Conservation (phyloP, 2,797 vertebrate genomes). For the Enteromius argenteus region DNA sequence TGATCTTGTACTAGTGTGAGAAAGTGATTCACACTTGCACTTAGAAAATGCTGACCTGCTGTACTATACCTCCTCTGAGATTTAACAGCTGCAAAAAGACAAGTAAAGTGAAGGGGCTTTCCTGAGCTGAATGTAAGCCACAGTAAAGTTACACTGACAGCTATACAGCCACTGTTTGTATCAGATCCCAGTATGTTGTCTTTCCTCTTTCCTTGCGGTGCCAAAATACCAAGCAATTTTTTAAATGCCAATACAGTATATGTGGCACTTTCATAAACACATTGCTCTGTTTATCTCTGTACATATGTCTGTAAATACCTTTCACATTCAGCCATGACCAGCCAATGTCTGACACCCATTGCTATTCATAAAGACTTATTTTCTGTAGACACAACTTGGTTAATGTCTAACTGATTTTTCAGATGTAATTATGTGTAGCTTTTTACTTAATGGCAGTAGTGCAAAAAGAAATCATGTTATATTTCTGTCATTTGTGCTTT, state of each 20-base stretch:
- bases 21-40: constrained; percentile 48
- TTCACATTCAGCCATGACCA: neutral
- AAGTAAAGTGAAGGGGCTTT: constrained; percentile 18
- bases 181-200: neutral
- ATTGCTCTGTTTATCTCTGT: neutral
- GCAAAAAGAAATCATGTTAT: neutral
- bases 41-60: constrained; percentile 46
- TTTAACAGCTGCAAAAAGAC: constrained; percentile 25
- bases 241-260: neutral
- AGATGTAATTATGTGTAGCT: neutral
- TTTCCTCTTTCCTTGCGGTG: neutral
- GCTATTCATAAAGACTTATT: neutral
- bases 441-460: neutral
- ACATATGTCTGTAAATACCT: neutral
- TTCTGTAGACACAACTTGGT: neutral
- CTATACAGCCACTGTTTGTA: constrained; percentile 3
- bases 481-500: neutral
- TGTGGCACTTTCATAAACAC: neutral
- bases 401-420: neutral
- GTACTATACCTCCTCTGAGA: constrained; percentile 29
- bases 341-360: neutral
- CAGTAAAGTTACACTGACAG: neutral
- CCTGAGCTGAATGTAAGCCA: constrained; percentile 1
- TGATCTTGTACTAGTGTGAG: constrained; percentile 35
- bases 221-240: neutral